These are phyloP conservation scores for Danio choprae DNA, from an alignment of 2,797 vertebrate genomes.

Conservation along the genomic window DNA sequence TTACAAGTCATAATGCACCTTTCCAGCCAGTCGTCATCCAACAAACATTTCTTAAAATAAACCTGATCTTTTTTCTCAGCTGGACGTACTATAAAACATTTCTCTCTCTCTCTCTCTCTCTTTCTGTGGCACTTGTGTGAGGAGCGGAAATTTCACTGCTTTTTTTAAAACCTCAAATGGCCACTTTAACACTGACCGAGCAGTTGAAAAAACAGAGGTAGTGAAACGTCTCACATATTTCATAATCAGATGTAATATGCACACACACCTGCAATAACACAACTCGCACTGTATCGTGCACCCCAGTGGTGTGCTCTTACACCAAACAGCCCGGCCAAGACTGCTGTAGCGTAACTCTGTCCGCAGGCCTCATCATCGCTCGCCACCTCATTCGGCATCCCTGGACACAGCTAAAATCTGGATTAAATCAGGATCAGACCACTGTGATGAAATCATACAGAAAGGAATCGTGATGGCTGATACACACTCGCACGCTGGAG, in stretches of 20 bases:
- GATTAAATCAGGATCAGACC: slow-evolving; percentile 37
- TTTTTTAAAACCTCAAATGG: slow-evolving; percentile 73
- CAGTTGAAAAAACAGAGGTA: slow-evolving; percentile 74
- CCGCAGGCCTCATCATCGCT: slow-evolving; percentile 32
- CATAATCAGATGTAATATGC: slow-evolving; percentile 73
- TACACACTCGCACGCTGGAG: background rate
- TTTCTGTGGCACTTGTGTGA: slow-evolving; percentile 18
- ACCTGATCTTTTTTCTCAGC: slow-evolving; percentile 42
- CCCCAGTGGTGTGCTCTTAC: slow-evolving; percentile 56
- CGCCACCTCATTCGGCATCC: slow-evolving; percentile 19
- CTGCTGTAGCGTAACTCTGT: slow-evolving; percentile 43
- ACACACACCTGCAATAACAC: slow-evolving; percentile 81
- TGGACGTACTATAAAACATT: slow-evolving; percentile 18
- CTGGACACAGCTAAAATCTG: slow-evolving; percentile 51
- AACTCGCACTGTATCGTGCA: slow-evolving; percentile 61
- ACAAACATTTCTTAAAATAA: slow-evolving; percentile 57
- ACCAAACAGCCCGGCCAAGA: slow-evolving; percentile 49
- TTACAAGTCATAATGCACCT: slow-evolving; percentile 23
- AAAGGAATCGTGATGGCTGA: background rate
- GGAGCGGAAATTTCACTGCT: slow-evolving; percentile 70
- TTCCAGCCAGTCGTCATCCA: slow-evolving; percentile 25
- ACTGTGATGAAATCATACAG: slow-evolving; percentile 42
- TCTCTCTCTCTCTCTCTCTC: slow-evolving; percentile 29
- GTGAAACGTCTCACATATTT: slow-evolving; percentile 72
- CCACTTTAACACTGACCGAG: slow-evolving; percentile 65